Percentiles rank a stretch among this genome's conserved stretches.
These are phyloP conservation scores for Nothocercus nigrocapillus DNA, from an alignment of 2,113 vertebrate genomes.

Conservation along the genomic window DNA sequence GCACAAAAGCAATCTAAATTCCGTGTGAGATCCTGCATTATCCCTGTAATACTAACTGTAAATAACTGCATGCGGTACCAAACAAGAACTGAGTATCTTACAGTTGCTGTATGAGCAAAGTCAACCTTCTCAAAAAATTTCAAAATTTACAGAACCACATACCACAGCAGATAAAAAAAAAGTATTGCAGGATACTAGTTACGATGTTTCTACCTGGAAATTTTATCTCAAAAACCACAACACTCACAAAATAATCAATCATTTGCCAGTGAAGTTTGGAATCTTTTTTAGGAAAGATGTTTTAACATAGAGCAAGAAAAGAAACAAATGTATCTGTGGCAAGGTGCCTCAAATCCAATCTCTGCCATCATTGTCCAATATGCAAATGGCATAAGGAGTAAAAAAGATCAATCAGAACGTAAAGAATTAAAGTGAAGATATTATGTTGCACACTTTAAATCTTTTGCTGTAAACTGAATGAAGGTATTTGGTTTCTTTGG, in stretches of 20 bases:
- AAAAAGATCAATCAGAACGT: neutral
- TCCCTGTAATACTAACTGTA: neutral
- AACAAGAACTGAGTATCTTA: neutral
- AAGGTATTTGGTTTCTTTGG: neutral
- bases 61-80: neutral
- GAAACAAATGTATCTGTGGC: neutral
- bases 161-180: neutral
- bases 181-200: neutral
- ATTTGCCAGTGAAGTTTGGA: neutral
- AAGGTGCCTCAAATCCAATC: neutral
- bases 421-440: neutral
- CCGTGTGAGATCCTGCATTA: neutral
- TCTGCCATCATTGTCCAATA: neutral
- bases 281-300: neutral
- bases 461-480: neutral
- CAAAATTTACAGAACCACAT: neutral
- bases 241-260: neutral
- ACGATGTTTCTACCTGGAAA: neutral
- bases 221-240: conserved; percentile 4
- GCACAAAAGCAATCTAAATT: neutral
- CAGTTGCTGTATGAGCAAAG: neutral
- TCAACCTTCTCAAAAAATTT: neutral
- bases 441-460: neutral
- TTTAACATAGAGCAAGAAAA: neutral
- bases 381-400: neutral